These are phyloP conservation scores for Smutsia gigantea DNA, from an alignment of 2,797 vertebrate genomes.

Conservation along the genomic window DNA sequence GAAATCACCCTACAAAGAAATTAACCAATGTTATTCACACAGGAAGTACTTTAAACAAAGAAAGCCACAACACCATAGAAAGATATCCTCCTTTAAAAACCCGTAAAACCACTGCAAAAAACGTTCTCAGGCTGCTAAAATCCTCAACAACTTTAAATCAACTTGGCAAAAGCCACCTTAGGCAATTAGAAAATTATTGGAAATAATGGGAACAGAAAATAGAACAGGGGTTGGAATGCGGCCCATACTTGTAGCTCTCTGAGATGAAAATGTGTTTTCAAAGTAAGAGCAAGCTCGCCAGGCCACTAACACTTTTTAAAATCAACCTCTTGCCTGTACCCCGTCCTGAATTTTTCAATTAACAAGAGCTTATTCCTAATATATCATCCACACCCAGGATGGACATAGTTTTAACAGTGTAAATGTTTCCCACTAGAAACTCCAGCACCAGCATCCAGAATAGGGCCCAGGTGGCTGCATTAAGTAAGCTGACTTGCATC, in stretches of 20 bases:
- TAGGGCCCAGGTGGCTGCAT: accelerated
- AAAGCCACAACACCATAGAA: slow-evolving; percentile 43
- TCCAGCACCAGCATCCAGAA: background rate
- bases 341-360: background rate
- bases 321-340: background rate
- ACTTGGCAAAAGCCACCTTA: slow-evolving; percentile 36
- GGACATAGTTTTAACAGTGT: background rate
- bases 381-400: background rate
- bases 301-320: background rate
- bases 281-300: slow-evolving; percentile 56
- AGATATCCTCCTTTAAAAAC: slow-evolving; percentile 40
- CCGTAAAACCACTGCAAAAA: slow-evolving; percentile 41
- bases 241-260: background rate
- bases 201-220: slow-evolving; percentile 64
- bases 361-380: background rate
- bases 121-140: slow-evolving; percentile 25
- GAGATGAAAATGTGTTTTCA: slow-evolving; percentile 58
- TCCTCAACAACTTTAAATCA: slow-evolving; percentile 63
- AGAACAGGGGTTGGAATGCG: slow-evolving; percentile 31
- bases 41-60: background rate
- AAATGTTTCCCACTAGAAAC: background rate
- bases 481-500: background rate
- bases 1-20: slow-evolving; percentile 92
- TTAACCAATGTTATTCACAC: slow-evolving; percentile 64
- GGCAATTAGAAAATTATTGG: slow-evolving; percentile 61